These are phyloP conservation scores for Rhagium mordax DNA, from an alignment of 2,888 invertebrate species.

Conservation along the genomic window DNA sequence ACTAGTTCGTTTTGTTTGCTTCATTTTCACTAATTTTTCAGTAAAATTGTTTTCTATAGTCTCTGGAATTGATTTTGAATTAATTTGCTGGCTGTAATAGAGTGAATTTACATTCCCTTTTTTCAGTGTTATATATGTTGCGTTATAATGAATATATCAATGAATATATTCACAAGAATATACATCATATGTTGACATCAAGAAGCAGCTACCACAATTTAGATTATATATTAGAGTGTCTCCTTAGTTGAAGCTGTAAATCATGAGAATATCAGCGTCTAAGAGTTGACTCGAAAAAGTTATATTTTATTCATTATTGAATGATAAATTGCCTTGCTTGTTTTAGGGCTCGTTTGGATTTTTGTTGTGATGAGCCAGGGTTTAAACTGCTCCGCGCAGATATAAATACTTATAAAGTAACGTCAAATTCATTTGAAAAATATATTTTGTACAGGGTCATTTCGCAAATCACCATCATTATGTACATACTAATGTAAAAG, in stretches of 20 bases:
- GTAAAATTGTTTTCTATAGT: too few species aligned
- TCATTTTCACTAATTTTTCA: too few species aligned
- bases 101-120: too few species aligned
- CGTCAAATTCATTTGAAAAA: neutral
- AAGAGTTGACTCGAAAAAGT: constrained; percentile 16
- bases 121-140: too few species aligned
- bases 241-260: neutral
- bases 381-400: neutral
- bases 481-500: too few species aligned
- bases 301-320: constrained; percentile 18
- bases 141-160: neutral
- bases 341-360: constrained; percentile 4
- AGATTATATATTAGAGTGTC: neutral
- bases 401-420: constrained; percentile 7
- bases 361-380: neutral
- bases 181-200: neutral
- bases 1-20: too few species aligned
- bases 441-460: too few species aligned
- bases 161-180: neutral
- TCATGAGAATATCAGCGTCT: constrained; percentile 16
- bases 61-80: too few species aligned
- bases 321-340: constrained; percentile 19
- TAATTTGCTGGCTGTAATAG: too few species aligned
- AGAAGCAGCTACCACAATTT: neutral
- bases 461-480: too few species aligned